These are phyloP conservation scores for Dorcus hopei DNA, from an alignment of 2,888 invertebrate genomes.

Conservation along the genomic window DNA sequence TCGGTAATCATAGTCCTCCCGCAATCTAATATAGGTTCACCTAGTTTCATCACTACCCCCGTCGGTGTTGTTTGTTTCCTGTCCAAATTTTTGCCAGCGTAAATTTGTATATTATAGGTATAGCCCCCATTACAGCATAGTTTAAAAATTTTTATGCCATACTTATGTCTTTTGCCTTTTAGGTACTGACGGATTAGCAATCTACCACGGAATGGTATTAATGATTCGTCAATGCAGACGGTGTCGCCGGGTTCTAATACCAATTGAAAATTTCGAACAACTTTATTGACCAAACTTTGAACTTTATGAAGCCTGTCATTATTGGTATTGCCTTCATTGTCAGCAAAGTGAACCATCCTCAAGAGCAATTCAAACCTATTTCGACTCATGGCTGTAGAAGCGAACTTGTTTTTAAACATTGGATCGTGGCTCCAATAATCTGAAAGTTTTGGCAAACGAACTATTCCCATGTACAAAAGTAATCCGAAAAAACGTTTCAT, in stretches of 20 bases:
- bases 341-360: constrained; percentile 21
- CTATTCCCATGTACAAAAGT: constrained; percentile 21
- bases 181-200: too few species aligned
- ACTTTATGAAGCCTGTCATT: too few species aligned
- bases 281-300: too few species aligned
- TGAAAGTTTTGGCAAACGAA: constrained; percentile 22
- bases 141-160: not conserved
- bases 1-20: constrained; percentile 13
- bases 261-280: too few species aligned
- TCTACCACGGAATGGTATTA: too few species aligned
- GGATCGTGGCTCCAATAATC: constrained; percentile 31
- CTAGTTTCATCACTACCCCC: constrained; percentile 11
- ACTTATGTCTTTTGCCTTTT: too few species aligned
- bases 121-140: not conserved
- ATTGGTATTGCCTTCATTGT: constrained; percentile 17
- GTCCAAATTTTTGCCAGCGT: not conserved
- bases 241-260: too few species aligned
- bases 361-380: constrained; percentile 25
- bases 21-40: constrained; percentile 8
- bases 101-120: not conserved
- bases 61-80: not conserved
- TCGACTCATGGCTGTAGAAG: constrained; percentile 18
- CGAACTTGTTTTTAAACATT: constrained; percentile 19
- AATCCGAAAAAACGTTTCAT: too few species aligned
- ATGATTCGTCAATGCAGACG: too few species aligned